A percentile compares a stretch with the other conserved stretches of the same genome.
Evolutionary conservation across 1,140 invertebrate genomes (phyloP).

Genomic region (Leptopilina clavipes): DNA sequence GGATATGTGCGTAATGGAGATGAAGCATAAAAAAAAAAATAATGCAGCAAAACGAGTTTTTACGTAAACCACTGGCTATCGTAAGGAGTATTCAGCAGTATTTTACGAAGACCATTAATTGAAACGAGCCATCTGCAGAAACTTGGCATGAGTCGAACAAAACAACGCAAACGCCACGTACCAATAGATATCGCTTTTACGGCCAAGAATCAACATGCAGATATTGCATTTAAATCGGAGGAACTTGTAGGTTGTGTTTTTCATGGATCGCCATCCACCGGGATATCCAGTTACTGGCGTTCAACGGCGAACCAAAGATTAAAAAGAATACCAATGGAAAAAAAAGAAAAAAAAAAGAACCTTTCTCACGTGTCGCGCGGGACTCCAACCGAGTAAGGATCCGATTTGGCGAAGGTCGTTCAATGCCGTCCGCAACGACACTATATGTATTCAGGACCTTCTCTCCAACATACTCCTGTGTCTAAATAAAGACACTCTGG

Average conservation of each 20-base stretch:
- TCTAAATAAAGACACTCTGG: neutral
- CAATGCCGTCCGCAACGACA: constrained; percentile 67
- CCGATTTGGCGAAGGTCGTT: constrained; percentile 72
- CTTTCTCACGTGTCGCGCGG: constrained; percentile 46
- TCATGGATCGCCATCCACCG: constrained; percentile 42
- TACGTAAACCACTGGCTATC: constrained; percentile 23
- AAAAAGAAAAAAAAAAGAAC: constrained; percentile 33
- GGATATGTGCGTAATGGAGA: neutral
- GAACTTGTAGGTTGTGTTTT: constrained; percentile 42
- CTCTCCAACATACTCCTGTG: neutral
- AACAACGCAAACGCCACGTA: constrained; percentile 9
- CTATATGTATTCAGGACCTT: constrained; percentile 35
- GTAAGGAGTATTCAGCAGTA: constrained; percentile 28
- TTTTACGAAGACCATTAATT: constrained; percentile 30
- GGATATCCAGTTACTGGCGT: constrained; percentile 58
- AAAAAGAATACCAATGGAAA: constrained; percentile 46
- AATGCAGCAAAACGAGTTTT: constrained; percentile 1
- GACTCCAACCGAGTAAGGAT: constrained; percentile 56
- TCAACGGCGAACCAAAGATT: constrained; percentile 16
- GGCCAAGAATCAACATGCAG: constrained; percentile 29
- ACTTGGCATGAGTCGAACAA: constrained; percentile 8
- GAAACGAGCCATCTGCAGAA: constrained; percentile 27
- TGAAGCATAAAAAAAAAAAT: neutral
- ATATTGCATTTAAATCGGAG: constrained; percentile 47
- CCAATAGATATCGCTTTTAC: constrained; percentile 28